phyloP scores from a whole-genome alignment of 2,797 vertebrate genomes.

The Myotis planiceps region DNA sequence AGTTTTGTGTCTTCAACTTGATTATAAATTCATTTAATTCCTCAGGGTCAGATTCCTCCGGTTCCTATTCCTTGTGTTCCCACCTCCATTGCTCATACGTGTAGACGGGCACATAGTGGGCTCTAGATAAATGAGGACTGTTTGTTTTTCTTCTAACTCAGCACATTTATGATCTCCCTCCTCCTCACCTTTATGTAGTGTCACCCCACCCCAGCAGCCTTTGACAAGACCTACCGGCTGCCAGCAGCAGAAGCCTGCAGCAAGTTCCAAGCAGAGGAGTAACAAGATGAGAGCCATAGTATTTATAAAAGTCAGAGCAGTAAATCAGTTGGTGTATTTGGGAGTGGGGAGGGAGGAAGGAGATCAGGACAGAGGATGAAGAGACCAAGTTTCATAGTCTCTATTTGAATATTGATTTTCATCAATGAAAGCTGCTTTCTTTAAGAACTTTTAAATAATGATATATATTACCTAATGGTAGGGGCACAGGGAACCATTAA shows the following conservation, averaged over 20 bases:
- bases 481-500: neutral
- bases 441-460: neutral
- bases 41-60: neutral
- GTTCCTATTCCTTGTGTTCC: neutral
- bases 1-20: slow-evolving; percentile 9
- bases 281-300: neutral
- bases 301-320: no score
- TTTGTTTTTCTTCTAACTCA: neutral
- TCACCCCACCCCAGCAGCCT: neutral
- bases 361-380: neutral
- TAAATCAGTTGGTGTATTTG: neutral
- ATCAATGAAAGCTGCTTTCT: neutral
- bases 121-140: neutral
- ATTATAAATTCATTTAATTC: neutral
- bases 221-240: neutral
- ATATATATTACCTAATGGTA: neutral
- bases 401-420: neutral
- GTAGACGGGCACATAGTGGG: neutral
- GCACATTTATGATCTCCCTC: neutral
- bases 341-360: neutral
- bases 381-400: neutral
- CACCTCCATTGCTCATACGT: neutral
- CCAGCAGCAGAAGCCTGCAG: neutral
- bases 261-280: neutral
- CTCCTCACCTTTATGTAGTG: neutral